Base-by-base conservation (phyloP, 2,113 vertebrate species). In the Rhinogobius similis region DNA sequence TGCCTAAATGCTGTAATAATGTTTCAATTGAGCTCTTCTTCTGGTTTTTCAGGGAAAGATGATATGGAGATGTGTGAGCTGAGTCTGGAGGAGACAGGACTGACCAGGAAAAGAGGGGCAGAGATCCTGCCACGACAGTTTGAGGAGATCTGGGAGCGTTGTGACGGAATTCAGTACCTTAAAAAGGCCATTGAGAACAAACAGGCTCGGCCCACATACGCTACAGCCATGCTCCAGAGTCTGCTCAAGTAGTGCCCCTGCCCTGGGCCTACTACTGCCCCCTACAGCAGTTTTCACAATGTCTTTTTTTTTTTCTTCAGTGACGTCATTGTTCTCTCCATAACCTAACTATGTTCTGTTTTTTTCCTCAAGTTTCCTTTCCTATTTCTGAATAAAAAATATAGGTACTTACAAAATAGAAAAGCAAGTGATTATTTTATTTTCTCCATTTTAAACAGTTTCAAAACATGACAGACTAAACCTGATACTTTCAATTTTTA, bases 21-120 rank as follows among this genome's bases (percentile, higher is more conserved):
- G 44, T 0, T 2, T 50, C 46, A 50, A 9, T 21, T 46, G 16
- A 46, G 7, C 5, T 46, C 1, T 46, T 10, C 1, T 8, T 32
- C 18, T n/a, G 4, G 18, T 38, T 36, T 2, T n/a, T 12, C 89
- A 99, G 98, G 98, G 5, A 99, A 99, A 85, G 98, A 99, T 21
- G 98, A 99, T 64, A 98, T 99, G 94, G 98, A 99, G 91, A 99
- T 99, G 98, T 99, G 98, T 3, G 98, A 99, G 94, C 93, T 99
- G 72, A 99, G 95, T 73, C 95, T 99, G 36, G 96, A 99, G 82
- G 98, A 99, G 90, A 99, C 98, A 1, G 98, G 98, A 43, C 92
- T 99, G 84, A 98, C 98, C 50, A 92, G 97, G 44, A 99, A 99
- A 89, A 94, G 96, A 2, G 98, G 98, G 0, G 97, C 97, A 0